Evolutionary conservation across 2,113 vertebrate genomes (phyloP).

Genomic region (Vireo altiloquus): DNA sequence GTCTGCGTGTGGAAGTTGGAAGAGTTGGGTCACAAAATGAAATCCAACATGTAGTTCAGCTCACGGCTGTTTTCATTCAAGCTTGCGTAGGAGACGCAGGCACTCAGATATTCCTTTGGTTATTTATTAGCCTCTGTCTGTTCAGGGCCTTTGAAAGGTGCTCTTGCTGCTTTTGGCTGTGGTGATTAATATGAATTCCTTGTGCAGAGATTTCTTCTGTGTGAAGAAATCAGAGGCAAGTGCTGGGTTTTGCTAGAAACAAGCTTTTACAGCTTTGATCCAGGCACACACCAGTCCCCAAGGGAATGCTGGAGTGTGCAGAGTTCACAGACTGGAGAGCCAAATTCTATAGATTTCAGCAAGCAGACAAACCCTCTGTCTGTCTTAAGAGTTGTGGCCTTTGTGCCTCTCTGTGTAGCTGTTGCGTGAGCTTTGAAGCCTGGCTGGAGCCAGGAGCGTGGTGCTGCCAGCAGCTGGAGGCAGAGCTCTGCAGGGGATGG

Average conservation of each 20-base stretch:
- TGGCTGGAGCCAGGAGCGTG: fast-evolving
- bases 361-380: neutral
- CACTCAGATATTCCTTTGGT: neutral
- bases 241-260: neutral
- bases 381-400: neutral
- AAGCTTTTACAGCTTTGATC: slow-evolving; percentile 2
- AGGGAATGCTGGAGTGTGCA: neutral
- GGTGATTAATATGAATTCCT: slow-evolving; percentile 22
- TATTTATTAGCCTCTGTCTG: slow-evolving; percentile 11
- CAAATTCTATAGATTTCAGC: neutral
- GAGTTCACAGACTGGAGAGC: neutral
- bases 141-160: slow-evolving; percentile 30
- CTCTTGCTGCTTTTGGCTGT: slow-evolving; percentile 23
- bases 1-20: neutral
- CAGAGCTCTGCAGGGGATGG: neutral
- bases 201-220: neutral
- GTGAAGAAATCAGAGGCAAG: neutral
- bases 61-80: neutral
- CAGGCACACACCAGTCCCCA: neutral
- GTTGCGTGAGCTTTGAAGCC: neutral
- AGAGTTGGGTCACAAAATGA: neutral
- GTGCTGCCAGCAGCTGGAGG: neutral
- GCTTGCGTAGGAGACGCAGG: neutral
- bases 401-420: neutral
- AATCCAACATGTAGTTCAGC: neutral